Conservation (phyloP, 2,113 vertebrate species). For the Petrocephalus zakoni region DNA sequence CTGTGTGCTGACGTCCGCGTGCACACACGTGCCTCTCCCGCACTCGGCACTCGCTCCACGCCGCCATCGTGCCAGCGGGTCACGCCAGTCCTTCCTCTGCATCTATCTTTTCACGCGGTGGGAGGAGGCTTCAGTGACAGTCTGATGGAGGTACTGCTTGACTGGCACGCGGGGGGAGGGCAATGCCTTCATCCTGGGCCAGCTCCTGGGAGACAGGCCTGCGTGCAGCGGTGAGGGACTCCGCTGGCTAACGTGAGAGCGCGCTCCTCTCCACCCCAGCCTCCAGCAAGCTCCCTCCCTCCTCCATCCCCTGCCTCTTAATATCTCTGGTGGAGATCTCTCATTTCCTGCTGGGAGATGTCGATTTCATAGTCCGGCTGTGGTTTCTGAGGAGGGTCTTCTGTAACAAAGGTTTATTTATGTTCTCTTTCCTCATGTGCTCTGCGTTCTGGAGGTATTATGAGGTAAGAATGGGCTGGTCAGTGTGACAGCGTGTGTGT, state of each 20-base stretch:
- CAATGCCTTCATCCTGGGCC: neutral
- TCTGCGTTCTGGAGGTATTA: neutral
- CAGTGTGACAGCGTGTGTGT: neutral
- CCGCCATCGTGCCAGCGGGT: neutral
- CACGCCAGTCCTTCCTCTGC: neutral
- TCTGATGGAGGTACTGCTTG: neutral
- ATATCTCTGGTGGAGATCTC: conserved; percentile 58
- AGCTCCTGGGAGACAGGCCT: neutral
- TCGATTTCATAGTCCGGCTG: conserved; percentile 59
- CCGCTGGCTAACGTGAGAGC: neutral
- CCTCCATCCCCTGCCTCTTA: conserved; percentile 29
- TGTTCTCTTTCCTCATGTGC: neutral
- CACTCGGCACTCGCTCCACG: neutral
- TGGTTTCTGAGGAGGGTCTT: conserved; percentile 50
- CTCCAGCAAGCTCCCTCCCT: conserved; percentile 22
- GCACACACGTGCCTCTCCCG: neutral
- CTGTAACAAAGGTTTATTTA: conserved; percentile 13
- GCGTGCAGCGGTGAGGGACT: neutral
- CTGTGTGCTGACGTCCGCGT: neutral
- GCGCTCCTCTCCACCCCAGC: neutral
- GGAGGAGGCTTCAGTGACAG: neutral
- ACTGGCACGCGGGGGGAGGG: neutral
- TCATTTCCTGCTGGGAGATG: conserved; percentile 61
- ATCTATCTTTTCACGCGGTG: neutral
- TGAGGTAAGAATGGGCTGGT: conserved; percentile 2